Evolutionary conservation across 2,888 invertebrate genomes (phyloP).

Genomic region (Hypsopygia costalis): DNA sequence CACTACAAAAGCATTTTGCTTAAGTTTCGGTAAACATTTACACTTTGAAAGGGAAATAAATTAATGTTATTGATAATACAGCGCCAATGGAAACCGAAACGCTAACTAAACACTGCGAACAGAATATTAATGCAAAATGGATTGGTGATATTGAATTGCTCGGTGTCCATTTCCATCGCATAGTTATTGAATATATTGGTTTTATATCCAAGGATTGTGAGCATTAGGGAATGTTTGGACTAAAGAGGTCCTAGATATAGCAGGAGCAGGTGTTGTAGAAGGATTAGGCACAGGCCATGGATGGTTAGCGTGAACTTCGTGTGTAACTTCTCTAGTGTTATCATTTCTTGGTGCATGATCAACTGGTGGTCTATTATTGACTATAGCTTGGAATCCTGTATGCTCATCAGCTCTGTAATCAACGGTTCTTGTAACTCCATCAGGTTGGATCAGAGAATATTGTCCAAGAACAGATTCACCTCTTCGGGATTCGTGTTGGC

Average conservation of each 20-base stretch:
- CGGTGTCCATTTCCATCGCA: conserved; percentile 30
- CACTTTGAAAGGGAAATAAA: conserved; percentile 1
- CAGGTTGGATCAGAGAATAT: conserved; percentile 76
- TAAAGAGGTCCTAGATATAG: conserved; percentile 51
- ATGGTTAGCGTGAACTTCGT: conserved; percentile 18
- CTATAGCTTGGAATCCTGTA: conserved; percentile 76
- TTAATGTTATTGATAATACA: not conserved
- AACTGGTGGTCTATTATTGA: conserved; percentile 45
- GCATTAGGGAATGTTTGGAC: conserved; percentile 45
- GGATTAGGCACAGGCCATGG: conserved; percentile 28
- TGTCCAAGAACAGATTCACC: conserved; percentile 77
- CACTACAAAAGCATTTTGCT: not conserved
- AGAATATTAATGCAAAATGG: conserved; percentile 45
- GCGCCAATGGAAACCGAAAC: conserved; percentile 1
- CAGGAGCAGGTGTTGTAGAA: conserved; percentile 35
- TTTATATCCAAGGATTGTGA: conserved; percentile 45
- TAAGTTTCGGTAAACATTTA: conserved; percentile 4
- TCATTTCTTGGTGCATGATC: conserved; percentile 9
- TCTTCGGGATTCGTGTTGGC: conserved; percentile 71
- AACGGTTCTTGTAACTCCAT: conserved; percentile 75
- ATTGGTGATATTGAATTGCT: conserved; percentile 6
- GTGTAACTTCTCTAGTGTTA: conserved; percentile 11
- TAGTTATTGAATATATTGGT: conserved; percentile 7
- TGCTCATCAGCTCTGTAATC: conserved; percentile 78
- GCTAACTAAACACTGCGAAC: not conserved